These are phyloP conservation scores for Limnephilus marmoratus DNA, from an alignment of 2,888 invertebrate genomes.

Conservation along the genomic window DNA sequence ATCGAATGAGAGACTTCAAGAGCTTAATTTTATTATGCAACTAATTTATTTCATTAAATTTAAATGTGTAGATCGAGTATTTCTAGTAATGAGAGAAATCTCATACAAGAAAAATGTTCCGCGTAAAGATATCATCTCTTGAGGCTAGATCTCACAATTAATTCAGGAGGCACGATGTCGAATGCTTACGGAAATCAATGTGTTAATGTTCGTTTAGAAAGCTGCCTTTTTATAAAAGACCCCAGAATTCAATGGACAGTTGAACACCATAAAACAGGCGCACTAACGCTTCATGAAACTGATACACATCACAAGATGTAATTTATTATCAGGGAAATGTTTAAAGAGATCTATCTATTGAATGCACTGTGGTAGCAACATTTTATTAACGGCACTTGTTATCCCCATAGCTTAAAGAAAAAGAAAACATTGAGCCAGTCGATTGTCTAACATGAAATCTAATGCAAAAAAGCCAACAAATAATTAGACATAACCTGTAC, in stretches of 20 bases:
- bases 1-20: too few species aligned
- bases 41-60: background rate
- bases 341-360: conserved; percentile 54
- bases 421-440: background rate
- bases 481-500: background rate
- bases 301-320: conserved; percentile 48
- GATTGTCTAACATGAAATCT: background rate
- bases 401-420: background rate
- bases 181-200: background rate
- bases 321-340: conserved; percentile 58
- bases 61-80: background rate
- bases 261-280: conserved; percentile 17
- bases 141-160: background rate
- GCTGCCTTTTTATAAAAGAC: background rate
- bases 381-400: conserved; percentile 48
- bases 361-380: conserved; percentile 24
- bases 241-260: background rate
- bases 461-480: background rate
- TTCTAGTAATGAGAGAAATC: conserved; percentile 48
- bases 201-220: background rate
- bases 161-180: background rate
- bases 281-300: conserved; percentile 50
- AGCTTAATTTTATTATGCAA: background rate
- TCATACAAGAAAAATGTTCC: conserved; percentile 15
- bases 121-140: conserved; percentile 3